Evolutionary conservation across 2,113 vertebrate species (phyloP).

Genomic region (Notechis scutatus): DNA sequence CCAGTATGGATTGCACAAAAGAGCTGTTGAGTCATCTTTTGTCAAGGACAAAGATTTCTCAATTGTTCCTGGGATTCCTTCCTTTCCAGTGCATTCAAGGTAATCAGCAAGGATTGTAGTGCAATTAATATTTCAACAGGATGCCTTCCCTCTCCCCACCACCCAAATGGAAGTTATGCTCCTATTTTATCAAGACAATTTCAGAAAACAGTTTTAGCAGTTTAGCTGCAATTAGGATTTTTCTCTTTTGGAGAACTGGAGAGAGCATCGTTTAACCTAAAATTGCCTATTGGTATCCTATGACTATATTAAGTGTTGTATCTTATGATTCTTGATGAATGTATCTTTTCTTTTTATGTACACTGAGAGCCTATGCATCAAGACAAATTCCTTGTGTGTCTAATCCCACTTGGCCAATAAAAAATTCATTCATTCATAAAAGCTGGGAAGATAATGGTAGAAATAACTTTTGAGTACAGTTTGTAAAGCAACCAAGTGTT

Average conservation of each 20-base stretch:
- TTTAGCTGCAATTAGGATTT: background rate
- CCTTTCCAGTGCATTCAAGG: background rate
- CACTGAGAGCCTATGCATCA: too few relatives aligned
- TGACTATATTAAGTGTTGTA: too few relatives aligned
- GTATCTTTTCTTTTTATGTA: too few relatives aligned
- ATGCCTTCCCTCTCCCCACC: background rate
- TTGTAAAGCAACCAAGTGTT: background rate
- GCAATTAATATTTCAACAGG: background rate
- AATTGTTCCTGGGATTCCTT: background rate
- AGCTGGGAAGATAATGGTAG: background rate
- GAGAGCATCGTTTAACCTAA: background rate
- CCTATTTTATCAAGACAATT: background rate
- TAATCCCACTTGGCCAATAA: too few relatives aligned
- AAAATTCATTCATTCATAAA: too few relatives aligned
- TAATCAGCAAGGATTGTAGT: background rate
- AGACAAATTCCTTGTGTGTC: too few relatives aligned
- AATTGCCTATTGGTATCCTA: too few relatives aligned
- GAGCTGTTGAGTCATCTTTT: background rate
- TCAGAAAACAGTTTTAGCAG: background rate
- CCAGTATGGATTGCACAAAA: background rate
- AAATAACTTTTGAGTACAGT: background rate
- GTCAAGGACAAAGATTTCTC: background rate
- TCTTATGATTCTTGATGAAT: too few relatives aligned
- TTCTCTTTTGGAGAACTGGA: background rate
- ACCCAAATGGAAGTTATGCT: background rate